Base-by-base conservation (phyloP, 2,797 vertebrate genomes). In the Epinephelus awoara region DNA sequence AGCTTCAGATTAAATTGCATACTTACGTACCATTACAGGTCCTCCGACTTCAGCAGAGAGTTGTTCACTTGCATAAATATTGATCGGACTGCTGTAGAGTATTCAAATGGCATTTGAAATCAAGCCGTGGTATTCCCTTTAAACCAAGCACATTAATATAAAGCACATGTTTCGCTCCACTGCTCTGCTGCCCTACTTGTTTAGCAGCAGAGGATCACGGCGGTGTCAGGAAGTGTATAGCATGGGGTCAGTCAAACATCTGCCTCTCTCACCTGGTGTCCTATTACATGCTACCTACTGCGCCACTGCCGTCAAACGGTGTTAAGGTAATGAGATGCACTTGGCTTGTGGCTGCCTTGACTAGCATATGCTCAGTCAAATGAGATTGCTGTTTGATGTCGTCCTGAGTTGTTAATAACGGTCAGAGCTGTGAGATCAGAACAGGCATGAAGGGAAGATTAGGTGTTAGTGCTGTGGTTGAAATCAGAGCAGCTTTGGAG, bases 321-420 rank as follows among this genome's bases (percentile, higher is more conserved):
- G 85, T 89, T 91, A 86, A 73, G 80, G 63, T 91, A 89, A 93
- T 91, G 89, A 93, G 85, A 92, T 85, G 86, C 81, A 74, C 84
- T 92, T 86, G 88, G 86, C 89, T 71, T 12, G 68, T 42, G 61
- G 84, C 80, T 54, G 75, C 71, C 70, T 63, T 67, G 81, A 66
- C 62, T 51, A 84, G 80, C 89, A 89, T 84, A 91, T 88, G 89
- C 83, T 88, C 76, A 21, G 78, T 79, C 25, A 34, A 72, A 88
- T 79, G 46, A 67, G 80, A 82, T 79, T 47, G 67, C 80, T 73
- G 91, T 88, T 89, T 80, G 85, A 85, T 92, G 91, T 88, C 79
- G 27, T 68, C 77, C 76, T 71, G 78, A 72, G 81, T 82, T 87
- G 76, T 79, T 88, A 72, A 75, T 77, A 75, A 80, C 77, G 80